Conservation (phyloP, 2,113 vertebrate genomes). For the Gymnorhina tibicen region DNA sequence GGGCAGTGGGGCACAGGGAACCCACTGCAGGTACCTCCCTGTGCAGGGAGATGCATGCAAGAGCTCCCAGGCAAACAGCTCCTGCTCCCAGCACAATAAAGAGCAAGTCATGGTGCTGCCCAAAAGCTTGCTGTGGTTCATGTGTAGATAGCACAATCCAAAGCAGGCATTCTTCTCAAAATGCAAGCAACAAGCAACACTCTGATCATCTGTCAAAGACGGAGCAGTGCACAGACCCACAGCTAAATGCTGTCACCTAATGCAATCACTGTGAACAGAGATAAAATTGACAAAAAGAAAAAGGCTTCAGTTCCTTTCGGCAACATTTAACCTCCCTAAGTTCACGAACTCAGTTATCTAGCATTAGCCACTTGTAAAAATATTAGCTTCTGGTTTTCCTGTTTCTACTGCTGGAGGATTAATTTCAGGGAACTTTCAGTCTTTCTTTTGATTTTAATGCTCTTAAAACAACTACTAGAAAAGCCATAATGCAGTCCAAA, state of each 20-base stretch:
- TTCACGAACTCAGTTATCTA: conserved; percentile 68
- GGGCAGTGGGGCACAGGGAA: not conserved
- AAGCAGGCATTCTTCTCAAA: not conserved
- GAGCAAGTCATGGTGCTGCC: not conserved
- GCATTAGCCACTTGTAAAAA: conserved; percentile 69
- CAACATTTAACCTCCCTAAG: conserved; percentile 2
- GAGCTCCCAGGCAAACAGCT: not conserved
- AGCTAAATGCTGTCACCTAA: not conserved
- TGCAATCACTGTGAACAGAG: not conserved
- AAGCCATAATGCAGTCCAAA: not conserved
- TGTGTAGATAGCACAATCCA: not conserved
- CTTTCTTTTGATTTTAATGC: conserved; percentile 40
- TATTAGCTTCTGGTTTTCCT: conserved; percentile 70
- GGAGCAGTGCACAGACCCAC: not conserved
- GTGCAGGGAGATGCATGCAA: not conserved
- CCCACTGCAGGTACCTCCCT: not conserved
- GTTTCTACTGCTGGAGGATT: conserved; percentile 55
- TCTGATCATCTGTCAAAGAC: not conserved
- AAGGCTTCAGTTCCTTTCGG: not conserved
- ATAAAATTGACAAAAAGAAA: not conserved
- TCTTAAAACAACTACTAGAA: conserved; percentile 41
- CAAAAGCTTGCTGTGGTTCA: not conserved
- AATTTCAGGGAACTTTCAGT: conserved; percentile 53
- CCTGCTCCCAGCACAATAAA: not conserved
- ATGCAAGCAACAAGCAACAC: not conserved